These are phyloP conservation scores for Agrochola litura DNA, from an alignment of 2,888 invertebrate species.

Conservation along the genomic window DNA sequence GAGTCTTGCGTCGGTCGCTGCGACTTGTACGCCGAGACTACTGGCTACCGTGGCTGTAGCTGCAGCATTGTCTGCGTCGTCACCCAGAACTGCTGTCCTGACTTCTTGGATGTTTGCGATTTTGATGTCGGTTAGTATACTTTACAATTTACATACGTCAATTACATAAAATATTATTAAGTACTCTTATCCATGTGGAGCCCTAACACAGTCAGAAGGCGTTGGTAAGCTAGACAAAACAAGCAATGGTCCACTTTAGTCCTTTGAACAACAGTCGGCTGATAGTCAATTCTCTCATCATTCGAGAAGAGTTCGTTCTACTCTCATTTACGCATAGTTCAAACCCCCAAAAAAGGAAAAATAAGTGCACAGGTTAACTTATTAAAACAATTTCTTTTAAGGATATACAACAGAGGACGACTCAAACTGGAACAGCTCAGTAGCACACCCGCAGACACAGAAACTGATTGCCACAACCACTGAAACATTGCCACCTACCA, in stretches of 20 bases:
- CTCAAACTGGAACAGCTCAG: slow-evolving; percentile 21
- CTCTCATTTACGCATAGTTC: background rate
- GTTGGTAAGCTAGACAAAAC: background rate
- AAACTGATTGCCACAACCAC: slow-evolving; percentile 73
- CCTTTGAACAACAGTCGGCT: background rate
- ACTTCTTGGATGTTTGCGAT: slow-evolving; percentile 91
- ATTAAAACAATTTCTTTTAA: slow-evolving; percentile 3
- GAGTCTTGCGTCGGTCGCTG: slow-evolving; percentile 90
- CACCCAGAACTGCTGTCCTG: slow-evolving; percentile 92
- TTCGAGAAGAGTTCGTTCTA: background rate
- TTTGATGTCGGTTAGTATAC: slow-evolving; percentile 60
- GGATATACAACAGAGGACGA: background rate
- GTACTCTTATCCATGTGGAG: background rate
- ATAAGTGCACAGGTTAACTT: too few species aligned
- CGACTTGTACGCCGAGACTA: background rate
- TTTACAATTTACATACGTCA: background rate
- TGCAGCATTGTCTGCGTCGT: slow-evolving; percentile 91
- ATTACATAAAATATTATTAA: background rate
- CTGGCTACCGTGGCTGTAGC: slow-evolving; percentile 83
- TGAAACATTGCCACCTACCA: slow-evolving; percentile 21
- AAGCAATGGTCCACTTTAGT: background rate
- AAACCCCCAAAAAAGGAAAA: background rate
- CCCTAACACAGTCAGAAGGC: background rate
- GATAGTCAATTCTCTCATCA: background rate
- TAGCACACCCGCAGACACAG: slow-evolving; percentile 73